Evolutionary conservation across 92 coral and sea anemone species (phyloP), one percentile per base, ranked within the genome.

Genomic region (Zoanthus sansibaricus): DNA sequence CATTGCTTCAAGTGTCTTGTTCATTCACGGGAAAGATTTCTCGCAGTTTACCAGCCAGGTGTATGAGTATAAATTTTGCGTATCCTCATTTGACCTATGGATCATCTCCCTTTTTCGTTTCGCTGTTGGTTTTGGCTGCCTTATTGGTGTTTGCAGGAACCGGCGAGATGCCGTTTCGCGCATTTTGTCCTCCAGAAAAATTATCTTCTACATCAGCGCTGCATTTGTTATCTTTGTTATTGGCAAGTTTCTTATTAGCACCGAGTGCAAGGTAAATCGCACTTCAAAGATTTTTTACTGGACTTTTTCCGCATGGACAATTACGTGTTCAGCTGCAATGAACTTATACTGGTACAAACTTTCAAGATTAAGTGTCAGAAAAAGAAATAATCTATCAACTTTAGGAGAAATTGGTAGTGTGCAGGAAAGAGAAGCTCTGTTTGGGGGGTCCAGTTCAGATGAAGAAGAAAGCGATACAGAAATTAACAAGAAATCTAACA

Each of bases 21-120:
- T 93, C 51, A 73, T 95, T 71, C 98, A 87, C 83, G 95, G 98
- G 71, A 84, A 79, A 62, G 82, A 92, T 75, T 78, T 91, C 9
- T 93, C 96, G 44, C 72, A 62, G 54, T 77, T 91, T 58, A 82
- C 54, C 33, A 31, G 69, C 55, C 87, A 83, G 46, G 78, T 82
- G 46, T 16, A 77, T 71, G 84, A 90, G 11, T 95, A 90, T 84
- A 72, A 90, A 58, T 97, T 97, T 71, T 93, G 98, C 59, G 84
- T 93, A 16, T 92, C 94, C 6, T 86, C 94, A 6, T 87, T 95
- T 73, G 99, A 97, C 72, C 80, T 97, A 64, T 97, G 98, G 99
- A 7, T 95, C 3, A 25, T 93, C 20, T 83, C 98, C 9, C 59
- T 93, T 71, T 15, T 85, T 37, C 95, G 99, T n/a, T 75, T 83